These are phyloP conservation scores for Sus scrofa DNA, from an alignment of 2,113 vertebrate genomes.

Conservation along the genomic window DNA sequence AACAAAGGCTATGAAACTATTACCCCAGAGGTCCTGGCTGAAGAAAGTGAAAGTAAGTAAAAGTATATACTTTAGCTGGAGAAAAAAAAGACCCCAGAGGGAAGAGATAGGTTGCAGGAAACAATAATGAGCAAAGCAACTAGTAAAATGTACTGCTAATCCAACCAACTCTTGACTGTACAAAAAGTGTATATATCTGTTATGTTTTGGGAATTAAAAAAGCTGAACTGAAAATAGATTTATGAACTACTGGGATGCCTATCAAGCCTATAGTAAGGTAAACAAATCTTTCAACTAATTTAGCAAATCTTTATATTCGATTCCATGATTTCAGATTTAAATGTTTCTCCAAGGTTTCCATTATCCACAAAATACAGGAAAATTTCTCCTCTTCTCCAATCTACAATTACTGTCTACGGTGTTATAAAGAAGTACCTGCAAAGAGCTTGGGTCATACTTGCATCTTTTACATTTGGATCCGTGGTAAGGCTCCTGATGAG, in stretches of 20 bases:
- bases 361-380: slow-evolving; percentile 3
- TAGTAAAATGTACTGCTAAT: slow-evolving; percentile 4
- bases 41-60: slow-evolving; percentile 61
- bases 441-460: slow-evolving; percentile 97
- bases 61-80: not conserved
- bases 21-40: not conserved
- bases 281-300: slow-evolving; percentile 3
- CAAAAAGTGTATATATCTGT: not conserved
- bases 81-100: not conserved
- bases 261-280: not conserved
- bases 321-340: slow-evolving; percentile 43
- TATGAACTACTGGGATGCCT: slow-evolving; percentile 24
- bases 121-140: slow-evolving; percentile 7
- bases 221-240: slow-evolving; percentile 3
- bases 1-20: not conserved
- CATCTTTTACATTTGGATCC: slow-evolving; percentile 98
- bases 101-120: slow-evolving; percentile 24
- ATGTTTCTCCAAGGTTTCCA: slow-evolving; percentile 11
- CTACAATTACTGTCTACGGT: not conserved
- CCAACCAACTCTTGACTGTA: not conserved
- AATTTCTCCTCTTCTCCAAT: not conserved
- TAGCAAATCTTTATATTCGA: slow-evolving; percentile 41
- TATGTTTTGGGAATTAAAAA: not conserved
- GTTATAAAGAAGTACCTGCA: slow-evolving; percentile 91
- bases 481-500: slow-evolving; percentile 99